Evolutionary conservation across 2,797 vertebrate species (phyloP).

Genomic region (Prionace glauca): DNA sequence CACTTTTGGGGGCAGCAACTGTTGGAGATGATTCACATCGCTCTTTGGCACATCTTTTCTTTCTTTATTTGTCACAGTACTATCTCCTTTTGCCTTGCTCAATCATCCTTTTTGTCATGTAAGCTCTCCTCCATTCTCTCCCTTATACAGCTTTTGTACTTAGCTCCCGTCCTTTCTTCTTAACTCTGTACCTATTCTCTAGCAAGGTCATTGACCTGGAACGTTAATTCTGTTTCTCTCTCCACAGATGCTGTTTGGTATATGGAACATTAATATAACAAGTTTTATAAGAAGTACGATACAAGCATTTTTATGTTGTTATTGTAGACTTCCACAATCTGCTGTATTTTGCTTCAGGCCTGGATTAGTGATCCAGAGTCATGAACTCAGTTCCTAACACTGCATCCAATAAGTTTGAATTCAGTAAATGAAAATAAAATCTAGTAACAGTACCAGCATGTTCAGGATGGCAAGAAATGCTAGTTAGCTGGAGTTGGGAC

Average conservation of each 20-base stretch:
- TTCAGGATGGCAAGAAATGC: no score
- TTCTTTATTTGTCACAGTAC: background rate
- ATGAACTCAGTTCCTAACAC: background rate
- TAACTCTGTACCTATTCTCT: background rate
- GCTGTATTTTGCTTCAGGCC: background rate
- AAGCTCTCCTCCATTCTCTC: background rate
- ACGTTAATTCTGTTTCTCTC: background rate
- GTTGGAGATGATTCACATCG: no score
- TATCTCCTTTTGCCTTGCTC: background rate
- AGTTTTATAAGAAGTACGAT: no score
- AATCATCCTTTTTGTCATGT: background rate
- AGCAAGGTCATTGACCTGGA: background rate
- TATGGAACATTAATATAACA: background rate
- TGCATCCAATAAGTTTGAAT: background rate
- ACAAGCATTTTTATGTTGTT: background rate
- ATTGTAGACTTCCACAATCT: background rate
- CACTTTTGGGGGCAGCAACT: no score
- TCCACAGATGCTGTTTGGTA: background rate
- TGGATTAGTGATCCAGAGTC: background rate
- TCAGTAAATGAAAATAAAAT: background rate
- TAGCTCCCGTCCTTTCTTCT: background rate
- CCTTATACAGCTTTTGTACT: background rate
- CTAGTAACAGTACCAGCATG: background rate
- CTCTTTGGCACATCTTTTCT: background rate
- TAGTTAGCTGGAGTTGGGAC: no score